Evolutionary conservation across 2,888 invertebrate genomes (phyloP).

Genomic region (Philonicus albiceps): DNA sequence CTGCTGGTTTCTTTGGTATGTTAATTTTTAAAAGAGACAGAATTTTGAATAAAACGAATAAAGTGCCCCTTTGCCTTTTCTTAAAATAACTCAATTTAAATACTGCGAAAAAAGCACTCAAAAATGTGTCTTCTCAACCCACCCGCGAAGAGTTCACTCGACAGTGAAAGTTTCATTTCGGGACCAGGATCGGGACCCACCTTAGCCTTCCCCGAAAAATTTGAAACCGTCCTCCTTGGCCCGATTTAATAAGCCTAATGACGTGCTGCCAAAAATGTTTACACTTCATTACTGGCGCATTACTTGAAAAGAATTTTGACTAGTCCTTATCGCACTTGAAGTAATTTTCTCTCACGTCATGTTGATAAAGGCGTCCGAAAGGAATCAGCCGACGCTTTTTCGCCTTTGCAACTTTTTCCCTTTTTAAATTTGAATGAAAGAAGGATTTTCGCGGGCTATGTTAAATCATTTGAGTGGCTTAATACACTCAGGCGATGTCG

Average conservation of each 20-base stretch:
- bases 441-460: slow-evolving; percentile 41
- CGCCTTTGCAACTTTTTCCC: neutral
- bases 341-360: slow-evolving; percentile 27
- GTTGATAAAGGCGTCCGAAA: slow-evolving; percentile 25
- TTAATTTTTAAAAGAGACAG: neutral
- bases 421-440: slow-evolving; percentile 7
- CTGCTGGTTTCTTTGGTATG: neutral
- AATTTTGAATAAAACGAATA: neutral
- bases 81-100: neutral
- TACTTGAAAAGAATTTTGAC: slow-evolving; percentile 38
- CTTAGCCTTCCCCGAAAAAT: neutral
- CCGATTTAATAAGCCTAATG: slow-evolving; percentile 8
- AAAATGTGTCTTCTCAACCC: neutral
- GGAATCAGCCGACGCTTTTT: neutral
- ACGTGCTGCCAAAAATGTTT: slow-evolving; percentile 45
- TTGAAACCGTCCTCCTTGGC: neutral
- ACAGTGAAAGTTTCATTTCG: neutral
- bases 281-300: slow-evolving; percentile 45
- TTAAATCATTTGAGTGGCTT: slow-evolving; percentile 31
- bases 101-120: neutral
- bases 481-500: neutral
- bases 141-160: neutral
- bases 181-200: neutral
- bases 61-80: neutral
- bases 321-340: slow-evolving; percentile 29